These are phyloP conservation scores for Hippocampus mohnikei DNA, from an alignment of 2,113 vertebrate genomes.

Conservation along the genomic window DNA sequence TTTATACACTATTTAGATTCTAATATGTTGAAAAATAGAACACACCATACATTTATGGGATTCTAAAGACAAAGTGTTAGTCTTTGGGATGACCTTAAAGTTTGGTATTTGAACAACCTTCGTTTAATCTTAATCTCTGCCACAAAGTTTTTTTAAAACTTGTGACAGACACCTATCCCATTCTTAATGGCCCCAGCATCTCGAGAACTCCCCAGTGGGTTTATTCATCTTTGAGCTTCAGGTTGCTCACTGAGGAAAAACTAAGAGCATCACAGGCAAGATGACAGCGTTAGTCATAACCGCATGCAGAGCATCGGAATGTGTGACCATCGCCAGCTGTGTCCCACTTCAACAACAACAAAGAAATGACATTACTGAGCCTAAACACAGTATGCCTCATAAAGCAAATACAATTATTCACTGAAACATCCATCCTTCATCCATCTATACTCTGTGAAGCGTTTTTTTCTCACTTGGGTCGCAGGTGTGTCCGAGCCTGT, in stretches of 20 bases:
- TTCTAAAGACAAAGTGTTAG: not conserved
- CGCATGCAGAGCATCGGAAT: constrained; percentile 5
- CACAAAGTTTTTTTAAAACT: constrained; percentile 12
- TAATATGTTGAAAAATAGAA: not conserved
- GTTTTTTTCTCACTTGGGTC: too few relatives aligned
- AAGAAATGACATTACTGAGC: not conserved
- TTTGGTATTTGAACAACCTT: not conserved
- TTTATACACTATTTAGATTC: too few relatives aligned
- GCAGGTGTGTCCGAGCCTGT: too few relatives aligned
- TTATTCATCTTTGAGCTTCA: constrained; percentile 27
- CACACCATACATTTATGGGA: not conserved
- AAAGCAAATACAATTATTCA: not conserved
- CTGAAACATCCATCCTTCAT: not conserved
- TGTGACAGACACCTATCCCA: not conserved
- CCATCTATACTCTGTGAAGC: too few relatives aligned
- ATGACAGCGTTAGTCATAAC: constrained; percentile 21
- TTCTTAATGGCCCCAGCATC: constrained; percentile 11
- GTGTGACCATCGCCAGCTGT: constrained; percentile 24
- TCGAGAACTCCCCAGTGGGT: constrained; percentile 5
- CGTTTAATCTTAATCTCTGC: constrained; percentile 2
- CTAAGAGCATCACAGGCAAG: constrained; percentile 30
- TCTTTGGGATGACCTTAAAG: not conserved
- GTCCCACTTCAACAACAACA: not conserved
- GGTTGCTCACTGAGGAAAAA: constrained; percentile 58
- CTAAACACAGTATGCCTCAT: not conserved